Evolutionary conservation across 2,888 invertebrate species (phyloP), one percentile per base, ranked within the genome.

Genomic region (Protonemura montana): DNA sequence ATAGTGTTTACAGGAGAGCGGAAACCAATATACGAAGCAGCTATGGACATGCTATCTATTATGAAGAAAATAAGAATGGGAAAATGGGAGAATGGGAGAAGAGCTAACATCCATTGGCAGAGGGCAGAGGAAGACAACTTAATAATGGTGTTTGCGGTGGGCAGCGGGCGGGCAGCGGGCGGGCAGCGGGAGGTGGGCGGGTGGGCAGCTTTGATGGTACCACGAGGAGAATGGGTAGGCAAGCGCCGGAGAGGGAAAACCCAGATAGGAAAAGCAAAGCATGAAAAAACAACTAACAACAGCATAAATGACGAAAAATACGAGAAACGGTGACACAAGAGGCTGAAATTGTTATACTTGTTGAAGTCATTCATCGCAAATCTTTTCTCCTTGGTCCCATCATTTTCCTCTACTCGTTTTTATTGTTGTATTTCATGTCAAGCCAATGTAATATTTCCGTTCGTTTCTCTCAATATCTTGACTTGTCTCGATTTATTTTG

Each of bases 281-380:
- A 59, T 59, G 59, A 59, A 59, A 59, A 59, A 59, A 59, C 59
- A 59, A 59, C 59, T 59, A 59, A 59, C 59, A 59, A 59, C 59
- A 59, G 59, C 59, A 59, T 59, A 59, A 59, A 59, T 59, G 59
- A 59, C 59, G 59, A 59, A 59, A 41, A 13, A 59, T 59, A 59
- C 59, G 59, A 59, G 59, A 59, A 59, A 59, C 59, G 59, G 1
- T 59, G 59, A 59, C 59, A 59, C 59, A 59, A 59, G 59, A 59
- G 59, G 59, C 59, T 59, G 59, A 59, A 59, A 59, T 59, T 59
- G 59, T 59, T 59, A 59, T n/a, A n/a, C 59, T 7, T 59, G 59
- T 59, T 59, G 21, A 59, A 59, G 59, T 13, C 7, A 59, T 59
- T 21, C 59, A 13, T 59, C 59, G 59, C 59, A 59, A 59, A 59